Percentiles rank a stretch among this genome's conserved stretches.
phyloP scores from a whole-genome alignment of 2,888 invertebrate species.

The Hemicrepidius hirtus region DNA sequence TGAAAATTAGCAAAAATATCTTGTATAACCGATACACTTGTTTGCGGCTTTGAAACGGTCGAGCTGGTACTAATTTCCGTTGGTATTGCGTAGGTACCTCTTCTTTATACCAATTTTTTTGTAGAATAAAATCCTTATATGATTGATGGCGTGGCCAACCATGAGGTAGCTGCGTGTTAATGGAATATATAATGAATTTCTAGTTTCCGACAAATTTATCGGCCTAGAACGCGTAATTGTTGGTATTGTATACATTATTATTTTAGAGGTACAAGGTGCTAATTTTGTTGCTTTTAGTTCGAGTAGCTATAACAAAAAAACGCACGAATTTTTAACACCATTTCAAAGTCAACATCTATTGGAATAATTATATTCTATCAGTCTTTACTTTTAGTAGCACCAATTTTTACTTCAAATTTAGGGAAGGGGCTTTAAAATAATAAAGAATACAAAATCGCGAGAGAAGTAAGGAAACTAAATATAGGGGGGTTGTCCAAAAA shows the following conservation, averaged over 20 bases:
- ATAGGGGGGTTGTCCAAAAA: no score
- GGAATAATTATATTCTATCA: no score
- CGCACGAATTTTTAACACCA: constrained; percentile 34
- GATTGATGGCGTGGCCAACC: constrained; percentile 44
- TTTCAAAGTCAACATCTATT: constrained; percentile 23
- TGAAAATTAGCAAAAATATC: no score
- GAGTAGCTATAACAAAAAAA: constrained; percentile 36
- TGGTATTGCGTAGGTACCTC: background rate
- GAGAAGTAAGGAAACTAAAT: no score
- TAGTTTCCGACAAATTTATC: constrained; percentile 46
- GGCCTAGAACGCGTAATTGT: constrained; percentile 46
- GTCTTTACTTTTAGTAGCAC: no score
- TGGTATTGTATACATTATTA: constrained; percentile 37
- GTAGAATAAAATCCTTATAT: constrained; percentile 25
- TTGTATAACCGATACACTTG: no score
- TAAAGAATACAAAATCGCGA: no score
- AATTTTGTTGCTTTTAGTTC: constrained; percentile 47
- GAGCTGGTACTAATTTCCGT: constrained; percentile 13
- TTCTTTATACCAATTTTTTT: constrained; percentile 14
- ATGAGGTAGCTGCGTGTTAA: constrained; percentile 45
- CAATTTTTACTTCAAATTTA: no score
- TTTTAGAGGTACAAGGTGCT: constrained; percentile 43
- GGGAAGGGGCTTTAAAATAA: no score
- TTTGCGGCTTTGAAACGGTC: background rate
- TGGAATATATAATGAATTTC: constrained; percentile 45